Percentiles rank a stretch among this genome's conserved stretches.
These are phyloP conservation scores for Galaxea fascicularis DNA, from an alignment of 92 coral and sea anemone species.

Conservation along the genomic window DNA sequence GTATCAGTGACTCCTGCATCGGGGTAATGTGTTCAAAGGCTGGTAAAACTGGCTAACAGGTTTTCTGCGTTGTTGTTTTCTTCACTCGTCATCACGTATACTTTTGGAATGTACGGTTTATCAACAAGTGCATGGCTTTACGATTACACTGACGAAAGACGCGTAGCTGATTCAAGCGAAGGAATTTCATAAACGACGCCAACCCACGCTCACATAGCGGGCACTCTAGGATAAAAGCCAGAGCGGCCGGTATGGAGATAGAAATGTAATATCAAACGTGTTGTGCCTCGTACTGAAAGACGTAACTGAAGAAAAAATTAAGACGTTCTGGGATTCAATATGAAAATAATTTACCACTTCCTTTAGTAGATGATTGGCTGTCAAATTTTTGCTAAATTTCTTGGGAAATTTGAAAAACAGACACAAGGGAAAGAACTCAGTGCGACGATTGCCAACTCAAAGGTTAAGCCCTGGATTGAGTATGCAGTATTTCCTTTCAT, in stretches of 20 bases:
- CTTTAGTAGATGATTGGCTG: neutral
- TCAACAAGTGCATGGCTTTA: conserved; percentile 5
- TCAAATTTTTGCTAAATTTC: no score
- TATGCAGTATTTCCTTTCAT: no score
- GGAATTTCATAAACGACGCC: neutral
- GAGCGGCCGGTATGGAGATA: neutral
- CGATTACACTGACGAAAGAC: conserved; percentile 19
- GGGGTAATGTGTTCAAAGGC: neutral
- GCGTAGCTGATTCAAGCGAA: neutral
- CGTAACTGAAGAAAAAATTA: neutral
- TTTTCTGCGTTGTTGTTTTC: neutral
- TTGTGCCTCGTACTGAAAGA: neutral
- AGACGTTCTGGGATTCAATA: neutral
- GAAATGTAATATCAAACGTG: neutral
- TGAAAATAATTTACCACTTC: neutral
- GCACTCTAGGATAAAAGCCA: conserved; percentile 22
- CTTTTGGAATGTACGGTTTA: conserved; percentile 1
- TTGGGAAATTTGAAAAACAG: no score
- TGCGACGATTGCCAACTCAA: no score
- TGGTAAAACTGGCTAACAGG: neutral
- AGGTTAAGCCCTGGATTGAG: no score
- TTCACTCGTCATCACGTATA: neutral
- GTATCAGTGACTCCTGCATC: neutral
- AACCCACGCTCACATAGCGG: neutral
- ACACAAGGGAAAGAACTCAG: no score